Base-by-base conservation (phyloP, 2,113 vertebrate genomes). In the Phalacrocorax pelagicus region DNA sequence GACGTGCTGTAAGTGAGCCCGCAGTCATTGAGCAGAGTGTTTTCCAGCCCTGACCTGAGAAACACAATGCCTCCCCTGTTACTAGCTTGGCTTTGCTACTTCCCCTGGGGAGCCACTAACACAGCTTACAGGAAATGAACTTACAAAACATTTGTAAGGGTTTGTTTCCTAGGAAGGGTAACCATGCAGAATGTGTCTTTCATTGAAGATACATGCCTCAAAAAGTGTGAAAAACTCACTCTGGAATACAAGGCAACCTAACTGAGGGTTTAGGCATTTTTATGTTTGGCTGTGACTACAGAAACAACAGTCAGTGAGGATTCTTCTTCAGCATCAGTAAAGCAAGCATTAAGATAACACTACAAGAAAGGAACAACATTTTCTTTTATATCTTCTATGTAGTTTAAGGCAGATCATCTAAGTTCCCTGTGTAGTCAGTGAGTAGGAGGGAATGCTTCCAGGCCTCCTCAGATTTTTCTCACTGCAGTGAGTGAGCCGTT, bases 121-220 rank as follows among this genome's bases (percentile, higher is more conserved):
- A 80, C 80, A 72, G 82, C 90, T 96, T 92, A 83, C 96, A 97
- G 97, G 97, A 96, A 97, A 96, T 95, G 92, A 96, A 84, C 54
- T 94, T 88, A 61, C 77, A 92, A 97, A 97, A 97, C 95, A 90
- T 82, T 84, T 96, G 88, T 96, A 95, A 94, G 78, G 94, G 83
- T 96, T 95, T 95, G 75, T 92, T 90, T 93, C 81, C 81, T 96
- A 66, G 90, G 90, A 88, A 90, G 96, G 70, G 86, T 94, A 96
- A 81, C 84, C 94, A 82, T 78, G 93, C 84, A 95, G 89, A 95
- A 92, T 92, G 78, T 81, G 63, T 87, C 77, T 94, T 84, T 95
- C 69, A 87, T 26, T 92, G 70, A 93, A 87, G 23, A 67, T 40
- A 63, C 66, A 54, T 84, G 65, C 42, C 77, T 82, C 66, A 75